Evolutionary conservation across 2,888 invertebrate genomes (phyloP), one percentile per base, ranked within the genome.

Genomic region (Cataglyphis livida): DNA sequence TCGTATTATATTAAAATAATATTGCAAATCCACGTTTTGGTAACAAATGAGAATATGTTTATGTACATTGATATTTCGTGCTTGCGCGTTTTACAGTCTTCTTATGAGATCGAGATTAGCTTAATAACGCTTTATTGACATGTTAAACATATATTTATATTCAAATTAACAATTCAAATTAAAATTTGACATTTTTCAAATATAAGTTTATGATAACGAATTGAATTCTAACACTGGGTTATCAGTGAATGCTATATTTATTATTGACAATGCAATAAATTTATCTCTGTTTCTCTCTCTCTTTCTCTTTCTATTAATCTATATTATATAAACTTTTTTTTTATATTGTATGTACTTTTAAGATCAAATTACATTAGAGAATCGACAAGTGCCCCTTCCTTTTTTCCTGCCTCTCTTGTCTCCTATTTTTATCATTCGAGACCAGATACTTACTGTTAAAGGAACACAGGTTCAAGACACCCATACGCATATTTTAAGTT

Each of bases 1-100:
- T 70, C 59, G 70, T 59, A 70, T 44, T 48, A 25, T 25, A 70
- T 79, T 79, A 48, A 78, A 78, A 59, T 70, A 59, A 70, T 79
- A 44, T 61, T 32, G 4, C 44, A 21, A 59, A 70, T 59, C 70
- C 48, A 44, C 59, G 18, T 12, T 44, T 68, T 32, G 41, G 18
- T n/a, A 51, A 7, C 32, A 12, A 54, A 15, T n/a, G 28, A 3
- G 59, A 54, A 54, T 38, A 65, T 7, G 3, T 51, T 62, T 51
- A 51, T 28, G 0, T 6, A 10, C 9, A 28, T 66, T 12, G 54
- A 41, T 38, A 25, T 54, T 65, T 25, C 1, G 1, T 15, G 5
- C 10, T n/a, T 15, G 15, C 15, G 18, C 12, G 5, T 25, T 10
- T 10, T n/a, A 10, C 38, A 7, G 25, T 57, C n/a, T 28, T 54